These are phyloP conservation scores for Epirrita christyi DNA, from an alignment of 2,888 invertebrate genomes.

Conservation along the genomic window DNA sequence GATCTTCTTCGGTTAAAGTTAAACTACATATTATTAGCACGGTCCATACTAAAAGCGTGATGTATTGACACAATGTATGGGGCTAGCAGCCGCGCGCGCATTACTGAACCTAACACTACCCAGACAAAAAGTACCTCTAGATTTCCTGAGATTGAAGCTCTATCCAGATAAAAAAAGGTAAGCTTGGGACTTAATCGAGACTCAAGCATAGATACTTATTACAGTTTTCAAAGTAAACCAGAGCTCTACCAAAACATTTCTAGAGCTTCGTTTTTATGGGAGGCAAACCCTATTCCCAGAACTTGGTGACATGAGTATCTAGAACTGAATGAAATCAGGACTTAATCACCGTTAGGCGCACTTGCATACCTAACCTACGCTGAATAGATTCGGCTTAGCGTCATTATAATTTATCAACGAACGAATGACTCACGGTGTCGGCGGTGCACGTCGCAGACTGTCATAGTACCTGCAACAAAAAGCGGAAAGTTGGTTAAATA, in stretches of 20 bases:
- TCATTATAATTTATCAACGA: slow-evolving; percentile 48
- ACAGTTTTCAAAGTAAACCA: too few relatives aligned
- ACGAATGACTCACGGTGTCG: slow-evolving; percentile 73
- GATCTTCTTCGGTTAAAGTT: too few relatives aligned
- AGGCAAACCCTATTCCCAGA: neutral
- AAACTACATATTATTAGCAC: too few relatives aligned
- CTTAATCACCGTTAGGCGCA: slow-evolving; percentile 11
- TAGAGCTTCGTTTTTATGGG: too few relatives aligned
- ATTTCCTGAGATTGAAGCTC: neutral
- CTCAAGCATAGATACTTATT: neutral
- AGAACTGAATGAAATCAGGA: neutral
- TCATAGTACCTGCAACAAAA: slow-evolving; percentile 78
- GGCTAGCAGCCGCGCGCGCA: too few relatives aligned
- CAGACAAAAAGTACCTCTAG: too few relatives aligned
- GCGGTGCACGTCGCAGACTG: slow-evolving; percentile 66
- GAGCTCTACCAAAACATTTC: too few relatives aligned
- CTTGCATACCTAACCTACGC: slow-evolving; percentile 3
- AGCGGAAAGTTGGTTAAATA: slow-evolving; percentile 54
- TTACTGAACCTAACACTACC: too few relatives aligned
- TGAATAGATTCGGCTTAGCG: slow-evolving; percentile 21
- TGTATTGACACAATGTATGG: too few relatives aligned
- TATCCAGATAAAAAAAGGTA: neutral
- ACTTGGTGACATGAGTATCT: neutral
- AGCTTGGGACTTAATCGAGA: too few relatives aligned
- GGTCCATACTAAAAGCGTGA: too few relatives aligned